Evolutionary conservation across 2,113 vertebrate species (phyloP).

Genomic region (Phylloscopus trochiloides): DNA sequence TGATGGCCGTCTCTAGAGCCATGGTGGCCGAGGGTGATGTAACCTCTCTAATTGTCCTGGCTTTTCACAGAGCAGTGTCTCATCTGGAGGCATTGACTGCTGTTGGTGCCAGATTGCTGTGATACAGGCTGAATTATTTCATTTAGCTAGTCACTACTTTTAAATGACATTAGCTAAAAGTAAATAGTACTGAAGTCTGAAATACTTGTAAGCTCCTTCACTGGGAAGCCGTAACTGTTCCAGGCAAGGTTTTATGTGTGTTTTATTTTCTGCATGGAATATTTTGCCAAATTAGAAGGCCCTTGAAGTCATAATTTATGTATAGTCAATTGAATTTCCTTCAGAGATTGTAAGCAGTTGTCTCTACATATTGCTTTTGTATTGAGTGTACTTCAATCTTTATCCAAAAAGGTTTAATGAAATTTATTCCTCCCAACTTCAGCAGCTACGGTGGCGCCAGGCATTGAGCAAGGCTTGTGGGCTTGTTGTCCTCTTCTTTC

Average conservation of each 20-base stretch:
- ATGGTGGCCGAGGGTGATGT: not conserved
- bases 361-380: not conserved
- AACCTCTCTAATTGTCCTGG: not conserved
- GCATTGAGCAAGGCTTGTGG: not conserved
- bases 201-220: not conserved
- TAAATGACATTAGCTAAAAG: not conserved
- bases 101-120: not conserved
- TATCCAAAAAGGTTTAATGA: not conserved
- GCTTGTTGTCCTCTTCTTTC: not conserved
- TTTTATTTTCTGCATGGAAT: not conserved
- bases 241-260: not conserved
- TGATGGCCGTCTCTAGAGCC: fast-evolving
- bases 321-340: not conserved
- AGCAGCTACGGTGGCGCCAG: not conserved
- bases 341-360: not conserved
- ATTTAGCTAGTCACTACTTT: not conserved
- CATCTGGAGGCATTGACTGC: not conserved
- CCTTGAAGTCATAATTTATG: not conserved
- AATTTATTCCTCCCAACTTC: not conserved
- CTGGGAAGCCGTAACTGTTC: not conserved
- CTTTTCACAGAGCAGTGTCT: not conserved
- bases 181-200: not conserved
- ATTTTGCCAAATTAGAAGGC: not conserved
- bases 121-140: not conserved
- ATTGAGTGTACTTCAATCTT: not conserved